A percentile compares a stretch with the other conserved stretches of the same genome.
Conservation (phyloP, 2,797 vertebrate genomes). For the Remorina albescens region DNA sequence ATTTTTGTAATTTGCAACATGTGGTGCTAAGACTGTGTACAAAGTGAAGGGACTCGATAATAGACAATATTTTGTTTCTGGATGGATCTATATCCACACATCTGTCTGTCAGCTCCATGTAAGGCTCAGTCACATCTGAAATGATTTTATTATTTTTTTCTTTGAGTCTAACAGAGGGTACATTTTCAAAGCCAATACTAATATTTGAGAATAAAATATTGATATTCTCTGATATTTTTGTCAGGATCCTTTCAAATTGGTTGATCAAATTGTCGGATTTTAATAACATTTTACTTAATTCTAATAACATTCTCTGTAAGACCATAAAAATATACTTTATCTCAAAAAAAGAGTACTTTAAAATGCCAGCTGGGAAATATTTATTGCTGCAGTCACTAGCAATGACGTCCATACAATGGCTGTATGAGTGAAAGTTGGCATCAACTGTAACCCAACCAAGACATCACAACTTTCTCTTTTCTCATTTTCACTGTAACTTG, state of each 20-base stretch:
- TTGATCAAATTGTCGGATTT: background rate
- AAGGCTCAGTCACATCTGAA: conserved; percentile 8
- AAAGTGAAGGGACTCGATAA: conserved; percentile 32
- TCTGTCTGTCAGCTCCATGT: conserved; percentile 3
- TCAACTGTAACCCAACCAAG: background rate
- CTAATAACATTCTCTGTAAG: background rate
- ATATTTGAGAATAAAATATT: conserved; percentile 1
- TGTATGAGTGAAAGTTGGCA: background rate
- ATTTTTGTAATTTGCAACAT: conserved; percentile 46
- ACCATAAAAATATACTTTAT: background rate
- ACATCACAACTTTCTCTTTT: background rate
- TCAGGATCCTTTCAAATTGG: background rate
- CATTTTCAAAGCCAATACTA: conserved; percentile 5
- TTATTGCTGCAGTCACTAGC: background rate
- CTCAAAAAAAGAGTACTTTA: background rate
- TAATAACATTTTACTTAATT: background rate
- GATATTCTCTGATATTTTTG: conserved; percentile 18
- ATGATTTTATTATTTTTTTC: background rate
- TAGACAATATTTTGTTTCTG: conserved; percentile 29
- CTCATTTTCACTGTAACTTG: conserved; percentile 1
- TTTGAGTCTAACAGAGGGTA: background rate
- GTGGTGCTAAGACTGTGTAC: conserved; percentile 51
- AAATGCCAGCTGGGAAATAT: conserved; percentile 7
- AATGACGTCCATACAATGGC: background rate
- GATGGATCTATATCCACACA: conserved; percentile 15